These are phyloP conservation scores for Nipponia nippon DNA, from an alignment of 2,113 vertebrate genomes.

Conservation along the genomic window DNA sequence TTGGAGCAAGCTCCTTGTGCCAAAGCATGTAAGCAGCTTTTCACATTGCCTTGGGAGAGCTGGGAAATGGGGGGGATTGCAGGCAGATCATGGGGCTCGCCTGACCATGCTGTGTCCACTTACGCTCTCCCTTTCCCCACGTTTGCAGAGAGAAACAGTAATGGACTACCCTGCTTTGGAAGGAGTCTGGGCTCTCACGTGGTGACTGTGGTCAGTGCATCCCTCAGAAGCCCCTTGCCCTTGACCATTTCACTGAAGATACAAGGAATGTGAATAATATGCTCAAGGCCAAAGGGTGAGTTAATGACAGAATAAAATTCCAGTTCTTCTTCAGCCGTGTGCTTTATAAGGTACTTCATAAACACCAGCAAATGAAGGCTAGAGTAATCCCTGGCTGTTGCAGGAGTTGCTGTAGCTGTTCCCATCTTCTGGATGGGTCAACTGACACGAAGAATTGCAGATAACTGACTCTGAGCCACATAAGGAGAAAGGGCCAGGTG, in stretches of 20 bases:
- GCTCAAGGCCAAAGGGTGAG: not conserved
- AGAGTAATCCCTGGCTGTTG: not conserved
- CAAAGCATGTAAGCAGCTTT: fast-evolving
- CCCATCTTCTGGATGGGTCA: fast-evolving
- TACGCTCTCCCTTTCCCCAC: fast-evolving
- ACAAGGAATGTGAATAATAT: not conserved
- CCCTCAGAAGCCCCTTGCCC: not conserved
- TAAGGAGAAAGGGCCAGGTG: not conserved
- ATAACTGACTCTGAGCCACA: not conserved
- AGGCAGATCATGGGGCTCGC: fast-evolving
- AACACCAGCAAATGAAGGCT: not conserved
- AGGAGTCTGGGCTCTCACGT: fast-evolving
- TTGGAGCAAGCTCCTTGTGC: not conserved
- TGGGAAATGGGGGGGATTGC: fast-evolving
- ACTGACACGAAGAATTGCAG: not conserved
- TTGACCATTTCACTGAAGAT: not conserved
- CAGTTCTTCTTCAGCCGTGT: not conserved
- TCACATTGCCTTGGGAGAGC: not conserved
- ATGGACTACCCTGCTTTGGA: not conserved
- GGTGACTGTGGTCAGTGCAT: not conserved
- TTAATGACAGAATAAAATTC: not conserved
- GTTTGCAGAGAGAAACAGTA: not conserved
- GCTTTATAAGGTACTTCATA: not conserved
- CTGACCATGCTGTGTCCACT: fast-evolving
- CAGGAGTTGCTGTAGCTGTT: not conserved